Base-by-base conservation (phyloP, 2,113 vertebrate species). In the Leiothrix lutea region DNA sequence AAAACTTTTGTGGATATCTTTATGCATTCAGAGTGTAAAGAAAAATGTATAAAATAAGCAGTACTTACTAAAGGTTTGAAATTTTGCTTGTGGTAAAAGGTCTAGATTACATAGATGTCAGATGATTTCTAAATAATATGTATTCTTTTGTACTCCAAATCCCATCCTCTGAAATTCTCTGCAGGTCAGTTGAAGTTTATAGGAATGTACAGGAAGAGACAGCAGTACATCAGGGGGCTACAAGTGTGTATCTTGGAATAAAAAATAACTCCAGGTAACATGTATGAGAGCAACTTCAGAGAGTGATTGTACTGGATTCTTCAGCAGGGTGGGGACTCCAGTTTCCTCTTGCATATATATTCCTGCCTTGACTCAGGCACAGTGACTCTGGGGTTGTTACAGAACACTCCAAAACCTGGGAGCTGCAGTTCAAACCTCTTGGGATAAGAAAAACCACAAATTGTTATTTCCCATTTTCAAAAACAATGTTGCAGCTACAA, bases 21-120 rank as follows among this genome's bases (percentile, higher is more conserved):
- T 14, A 36, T 57, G 58, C 14, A n/a, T 91, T 75, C 56, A 20
- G 70, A 85, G 31, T 62, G 26, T 42, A 75, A 95, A 88, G 23
- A 61, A 53, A 71, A 69, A 80, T 3, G 1, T 42, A 22, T 58
- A 38, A 77, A 77, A 28, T 15, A 71, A n/a, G 24, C 10, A 12
- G 53, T 88, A 31, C 70, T 88, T 90, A 80, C 29, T 64, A 22
- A 64, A 87, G 6, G 18, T 71, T 88, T 94, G 72, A 88, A n/a
- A 9, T 67, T 81, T 42, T 79, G 3, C 25, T 48, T 31, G 12
- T 4, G 2, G 24, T 64, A 38, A 81, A 71, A 78, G 6, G 8
- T 61, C 47, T 74, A 56, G 18, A 33, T 88, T 57, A 48, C 18
- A 22, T 35, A 12, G 35, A 22, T 42, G 2, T 38, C 36, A 38